Percentiles rank a stretch among this genome's conserved stretches.
These are phyloP conservation scores for Chloropsis cyanopogon DNA, from an alignment of 2,113 vertebrate species.

Conservation along the genomic window DNA sequence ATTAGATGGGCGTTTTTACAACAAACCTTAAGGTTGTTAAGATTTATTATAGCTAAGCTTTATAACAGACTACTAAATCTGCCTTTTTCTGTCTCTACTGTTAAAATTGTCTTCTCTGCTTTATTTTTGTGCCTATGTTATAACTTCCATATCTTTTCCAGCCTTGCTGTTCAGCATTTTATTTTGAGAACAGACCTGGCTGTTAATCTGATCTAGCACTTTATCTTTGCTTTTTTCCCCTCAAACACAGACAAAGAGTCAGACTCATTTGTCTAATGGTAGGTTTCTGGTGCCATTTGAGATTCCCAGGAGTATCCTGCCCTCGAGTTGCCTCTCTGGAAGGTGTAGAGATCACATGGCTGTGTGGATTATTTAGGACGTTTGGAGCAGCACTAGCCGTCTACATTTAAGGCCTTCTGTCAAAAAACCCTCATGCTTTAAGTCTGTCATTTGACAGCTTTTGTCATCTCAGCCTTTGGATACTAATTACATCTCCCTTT, in stretches of 20 bases:
- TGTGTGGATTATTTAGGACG: not conserved
- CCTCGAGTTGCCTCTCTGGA: not conserved
- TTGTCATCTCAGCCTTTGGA: not conserved
- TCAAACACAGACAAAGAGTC: not conserved
- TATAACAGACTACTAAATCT: not conserved
- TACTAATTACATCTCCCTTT: not conserved
- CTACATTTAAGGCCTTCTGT: not conserved
- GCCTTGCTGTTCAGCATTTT: not conserved
- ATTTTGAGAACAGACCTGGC: not conserved
- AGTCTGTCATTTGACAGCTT: not conserved
- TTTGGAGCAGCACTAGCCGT: not conserved
- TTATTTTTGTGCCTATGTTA: not conserved
- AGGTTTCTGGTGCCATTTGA: not conserved
- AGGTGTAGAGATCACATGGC: not conserved
- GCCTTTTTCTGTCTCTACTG: not conserved
- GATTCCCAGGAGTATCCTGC: not conserved
- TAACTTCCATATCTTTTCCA: not conserved
- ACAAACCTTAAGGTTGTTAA: not conserved
- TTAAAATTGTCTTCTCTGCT: not conserved
- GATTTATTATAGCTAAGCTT: not conserved
- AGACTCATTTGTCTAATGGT: not conserved
- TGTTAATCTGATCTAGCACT: not conserved
- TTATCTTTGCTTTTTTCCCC: not conserved
- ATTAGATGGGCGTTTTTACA: not conserved
- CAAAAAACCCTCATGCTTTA: not conserved